Evolutionary conservation across 2,113 vertebrate species (phyloP).

Genomic region (Amphiprion percula): DNA sequence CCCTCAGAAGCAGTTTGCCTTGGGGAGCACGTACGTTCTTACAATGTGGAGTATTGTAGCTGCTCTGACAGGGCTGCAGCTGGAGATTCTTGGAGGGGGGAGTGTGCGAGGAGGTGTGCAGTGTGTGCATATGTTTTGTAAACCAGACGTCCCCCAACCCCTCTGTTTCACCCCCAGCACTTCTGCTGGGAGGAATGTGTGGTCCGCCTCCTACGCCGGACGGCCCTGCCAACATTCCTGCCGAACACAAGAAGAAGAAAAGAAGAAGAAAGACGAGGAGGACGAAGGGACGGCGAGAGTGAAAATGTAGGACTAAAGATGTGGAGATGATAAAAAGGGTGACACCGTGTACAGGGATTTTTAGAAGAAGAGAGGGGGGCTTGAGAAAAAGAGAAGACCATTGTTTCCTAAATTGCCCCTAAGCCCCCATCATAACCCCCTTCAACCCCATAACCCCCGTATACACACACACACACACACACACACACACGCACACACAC

Average conservation of each 20-base stretch:
- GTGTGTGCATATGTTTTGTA: constrained; percentile 65
- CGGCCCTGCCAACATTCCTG: constrained; percentile 81
- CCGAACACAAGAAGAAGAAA: constrained; percentile 69
- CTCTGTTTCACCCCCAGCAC: constrained; percentile 73
- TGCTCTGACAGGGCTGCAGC: constrained; percentile 75
- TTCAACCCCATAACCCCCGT: constrained; percentile 60
- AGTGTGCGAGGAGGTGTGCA: constrained; percentile 46
- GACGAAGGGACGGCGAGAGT: constrained; percentile 37
- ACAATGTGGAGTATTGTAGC: constrained; percentile 72
- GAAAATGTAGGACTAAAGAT: constrained; percentile 34
- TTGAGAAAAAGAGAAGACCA: constrained; percentile 60
- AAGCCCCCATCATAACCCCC: constrained; percentile 75
- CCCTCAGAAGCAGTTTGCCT: constrained; percentile 44
- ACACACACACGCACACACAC: constrained; percentile 44
- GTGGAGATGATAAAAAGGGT: constrained; percentile 37
- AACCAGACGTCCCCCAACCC: constrained; percentile 60
- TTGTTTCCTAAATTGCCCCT: constrained; percentile 73
- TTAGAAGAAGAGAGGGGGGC: constrained; percentile 34
- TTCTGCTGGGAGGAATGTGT: constrained; percentile 87
- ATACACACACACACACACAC: too few relatives aligned
- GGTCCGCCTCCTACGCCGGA: constrained; percentile 82
- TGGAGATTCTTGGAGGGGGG: constrained; percentile 68
- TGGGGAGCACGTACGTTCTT: constrained; percentile 40
- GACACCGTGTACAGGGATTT: constrained; percentile 58
- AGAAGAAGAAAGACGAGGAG: constrained; percentile 42